Base-by-base conservation (phyloP, 2,888 invertebrate species). In the Nemurella pictetii region DNA sequence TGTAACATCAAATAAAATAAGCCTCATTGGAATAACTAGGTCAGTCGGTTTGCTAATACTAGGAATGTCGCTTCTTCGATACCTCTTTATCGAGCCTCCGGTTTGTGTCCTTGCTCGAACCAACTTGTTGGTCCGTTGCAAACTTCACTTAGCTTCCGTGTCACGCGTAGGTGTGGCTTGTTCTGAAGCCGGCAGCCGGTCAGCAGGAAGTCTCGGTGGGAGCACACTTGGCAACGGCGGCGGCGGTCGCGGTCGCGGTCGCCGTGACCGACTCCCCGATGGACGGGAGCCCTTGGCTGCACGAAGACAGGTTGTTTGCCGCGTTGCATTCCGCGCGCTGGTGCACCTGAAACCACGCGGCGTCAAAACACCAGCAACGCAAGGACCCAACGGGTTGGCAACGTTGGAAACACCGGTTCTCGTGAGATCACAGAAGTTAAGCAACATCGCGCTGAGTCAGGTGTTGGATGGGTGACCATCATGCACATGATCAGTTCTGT, bases 281-380 rank as follows among this genome's bases (percentile, higher is more conserved):
- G 72, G 96, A 96, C 84, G 96, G 96, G 90, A 95, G 91, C 86
- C 95, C 96, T 91, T 96, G 95, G 26, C 85, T 85, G 73, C 85
- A 86, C 86, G 96, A 96, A 87, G 94, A 94, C 85, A 94, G 93
- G 85, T 96, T 96, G 90, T 94, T 94, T 89, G 81, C 84, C 32
- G 78, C 82, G 80, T 83, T 83, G 12, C 75, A 81, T n/a, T 73
- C 80, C 12, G 84, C 20, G 15, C 75, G 80, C 27, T 55, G 82
- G 72, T 82, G 55, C 2, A 28, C 78, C 55, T 55, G 55, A 20
- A 12, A 55, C 9, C 82, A 82, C 92, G 91, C 83, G 91, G 83
- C 90, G 90, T 87, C 92, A 91, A 92, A 92, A 88, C 94, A 94
- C 91, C 93, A 94, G 87, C 94, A 90, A 85, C 94, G 91, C 89